Base-by-base conservation (phyloP, 2,888 invertebrate genomes). In the Drosophila greeni region DNA sequence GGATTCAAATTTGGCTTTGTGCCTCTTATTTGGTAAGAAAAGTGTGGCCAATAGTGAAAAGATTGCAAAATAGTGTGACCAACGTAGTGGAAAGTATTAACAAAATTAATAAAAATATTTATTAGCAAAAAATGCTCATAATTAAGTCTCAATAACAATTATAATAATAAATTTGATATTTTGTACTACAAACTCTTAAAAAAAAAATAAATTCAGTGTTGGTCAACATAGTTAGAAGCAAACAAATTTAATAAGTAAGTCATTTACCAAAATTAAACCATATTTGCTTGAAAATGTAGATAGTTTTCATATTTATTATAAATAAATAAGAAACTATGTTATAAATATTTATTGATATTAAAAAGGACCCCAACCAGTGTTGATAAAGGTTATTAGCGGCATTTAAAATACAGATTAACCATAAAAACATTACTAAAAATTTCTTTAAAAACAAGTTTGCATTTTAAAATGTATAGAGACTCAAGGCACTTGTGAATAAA, bases 11-110 rank as follows among this genome's bases (percentile, higher is more conserved):
- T 37, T 12, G 54, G 29, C 6, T 12, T 45, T 14, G 5, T 23
- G 29, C 16, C 16, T 55, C 55, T 42, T 36, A 14, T 31, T 56
- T 18, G 40, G 57, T 24, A 24, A 33, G 33, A 26, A 23, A 56
- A 56, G 51, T 51, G 56, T 51, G 56, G 31, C 29, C 23, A 37
- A 26, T 26, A 26, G 40, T 8, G 14, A 8, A n/a, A 23, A 20
- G 31, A 6, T 24, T 5, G 23, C 5, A 11, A 16, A 31, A 18
- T 4, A 23, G 8, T 23, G 23, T 40, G 14, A 3, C 5, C n/a
- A 23, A 39, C 12, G 5, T 40, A 40, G 7, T 4, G 0, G 0
- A 8, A 40, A 39, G 12, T 14, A 7, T 0, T 7, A 14, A 39
- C 1, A 20, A 12, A 1, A 12, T 39, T 6, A 0, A 6, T 39